Conservation (phyloP, 1,140 invertebrate species). For the Bombus pyrosoma region DNA sequence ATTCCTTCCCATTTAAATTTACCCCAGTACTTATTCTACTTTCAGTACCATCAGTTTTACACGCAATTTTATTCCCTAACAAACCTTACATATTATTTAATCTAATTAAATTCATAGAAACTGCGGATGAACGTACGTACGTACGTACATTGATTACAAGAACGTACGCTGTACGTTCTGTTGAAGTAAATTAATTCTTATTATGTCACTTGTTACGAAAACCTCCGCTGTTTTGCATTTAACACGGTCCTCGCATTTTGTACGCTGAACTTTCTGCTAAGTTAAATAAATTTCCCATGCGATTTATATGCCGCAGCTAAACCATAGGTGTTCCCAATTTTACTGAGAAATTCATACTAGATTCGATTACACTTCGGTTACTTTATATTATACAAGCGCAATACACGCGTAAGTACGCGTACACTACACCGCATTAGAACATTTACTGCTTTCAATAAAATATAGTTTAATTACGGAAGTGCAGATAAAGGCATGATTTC, state of each 20-base stretch:
- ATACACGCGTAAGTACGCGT: background rate
- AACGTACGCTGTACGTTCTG: slow-evolving; percentile 28
- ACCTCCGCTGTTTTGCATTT: slow-evolving; percentile 18
- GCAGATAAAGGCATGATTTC: background rate
- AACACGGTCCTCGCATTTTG: slow-evolving; percentile 7
- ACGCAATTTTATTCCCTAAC: background rate
- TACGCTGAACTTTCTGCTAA: slow-evolving; percentile 8
- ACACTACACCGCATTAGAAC: background rate
- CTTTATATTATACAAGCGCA: slow-evolving; percentile 42
- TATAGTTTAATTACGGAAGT: background rate
- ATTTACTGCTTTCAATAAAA: background rate
- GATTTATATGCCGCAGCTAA: slow-evolving; percentile 1
- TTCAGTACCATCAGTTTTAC: background rate
- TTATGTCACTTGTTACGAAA: slow-evolving; percentile 22
- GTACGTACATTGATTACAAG: slow-evolving; percentile 34
- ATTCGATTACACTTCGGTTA: slow-evolving; percentile 47
- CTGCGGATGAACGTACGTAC: background rate
- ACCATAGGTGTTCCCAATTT: background rate
- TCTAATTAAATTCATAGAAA: background rate
- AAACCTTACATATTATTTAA: background rate
- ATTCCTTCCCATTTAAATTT: background rate
- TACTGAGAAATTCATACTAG: slow-evolving; percentile 7
- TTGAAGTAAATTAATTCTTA: slow-evolving; percentile 47
- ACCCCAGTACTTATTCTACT: background rate
- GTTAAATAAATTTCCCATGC: slow-evolving; percentile 26